Conservation (phyloP, 2,888 invertebrate genomes). For the Drosophila aldrichi region DNA sequence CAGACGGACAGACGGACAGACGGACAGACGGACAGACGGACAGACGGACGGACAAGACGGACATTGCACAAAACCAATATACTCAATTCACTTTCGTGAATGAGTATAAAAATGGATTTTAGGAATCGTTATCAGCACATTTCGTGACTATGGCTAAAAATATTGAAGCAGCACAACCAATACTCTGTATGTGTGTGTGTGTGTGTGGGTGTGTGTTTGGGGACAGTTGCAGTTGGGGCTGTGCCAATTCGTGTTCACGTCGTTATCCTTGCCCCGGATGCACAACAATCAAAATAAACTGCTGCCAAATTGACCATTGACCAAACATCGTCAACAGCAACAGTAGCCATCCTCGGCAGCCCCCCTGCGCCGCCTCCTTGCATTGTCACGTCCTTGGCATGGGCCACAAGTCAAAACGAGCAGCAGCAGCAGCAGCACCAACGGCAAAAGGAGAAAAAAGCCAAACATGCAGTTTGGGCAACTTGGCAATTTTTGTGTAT, state of each 20-base stretch:
- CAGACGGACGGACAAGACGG: no score
- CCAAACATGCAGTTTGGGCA: conserved; percentile 37
- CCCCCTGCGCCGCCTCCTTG: conserved; percentile 24
- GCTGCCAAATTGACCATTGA: conserved; percentile 81
- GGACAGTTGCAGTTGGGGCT: conserved; percentile 53
- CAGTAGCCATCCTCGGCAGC: conserved; percentile 6
- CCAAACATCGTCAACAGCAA: conserved; percentile 67
- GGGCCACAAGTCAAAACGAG: conserved; percentile 55
- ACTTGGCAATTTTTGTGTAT: conserved; percentile 33
- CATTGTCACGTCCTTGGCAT: conserved; percentile 65
- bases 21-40: no score
- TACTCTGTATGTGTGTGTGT: not conserved
- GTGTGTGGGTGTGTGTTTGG: conserved; percentile 7
- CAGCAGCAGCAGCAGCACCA: conserved; percentile 12
- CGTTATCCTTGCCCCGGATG: conserved; percentile 78
- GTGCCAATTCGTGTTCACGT: conserved; percentile 69
- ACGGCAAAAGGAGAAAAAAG: conserved; percentile 14
- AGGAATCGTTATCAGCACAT: conserved; percentile 68
- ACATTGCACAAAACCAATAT: no score
- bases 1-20: no score
- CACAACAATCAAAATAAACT: conserved; percentile 82
- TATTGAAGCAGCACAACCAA: conserved; percentile 35
- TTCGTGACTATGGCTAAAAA: conserved; percentile 69
- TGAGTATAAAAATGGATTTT: conserved; percentile 17
- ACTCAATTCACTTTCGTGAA: no score